Base-by-base conservation (phyloP, 2,113 vertebrate species). In the Megaceryle maxima region DNA sequence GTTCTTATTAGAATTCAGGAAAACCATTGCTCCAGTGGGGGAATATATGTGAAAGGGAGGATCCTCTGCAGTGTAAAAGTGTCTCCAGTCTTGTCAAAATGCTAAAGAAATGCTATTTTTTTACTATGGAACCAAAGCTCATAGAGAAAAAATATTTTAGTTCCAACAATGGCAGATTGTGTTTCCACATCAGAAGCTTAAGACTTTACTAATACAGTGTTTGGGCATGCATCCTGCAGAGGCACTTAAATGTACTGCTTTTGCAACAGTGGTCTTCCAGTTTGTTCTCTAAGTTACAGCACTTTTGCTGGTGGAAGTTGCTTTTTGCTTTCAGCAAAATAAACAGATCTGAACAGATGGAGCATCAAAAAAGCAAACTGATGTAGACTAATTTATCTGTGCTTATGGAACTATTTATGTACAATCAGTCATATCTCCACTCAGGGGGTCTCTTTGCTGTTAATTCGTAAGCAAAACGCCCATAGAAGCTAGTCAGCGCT, bases 291-390 rank as follows among this genome's bases (percentile, higher is more conserved):
- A 84, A 87, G 80, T 68, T 84, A 68, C 50, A 73, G 18, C 33
- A 60, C 10, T 88, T 88, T 82, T 35, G 8, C 60, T 82, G 43
- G 80, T 84, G 53, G 83, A 92, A 97, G 87, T 24, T 84, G 43
- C 53, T 75, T 92, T 74, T 82, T 76, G 60, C 83, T 87, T 82
- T 78, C 0, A 0, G 62, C 83, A 92, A 86, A 94, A 91, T 76
- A 75, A 96, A 72, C 69, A 85, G 41, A 84, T 39, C 74, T n/a
- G 53, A 96, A 68, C 77, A 96, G 89, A 84, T 50, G 77, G 91
- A 87, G 6, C 48, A 84, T 60, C 73, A 73, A 35, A 84, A 87
- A 86, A 94, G 73, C 73, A 87, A 94, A 75, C 16, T 3, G 2
- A 77, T 67, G 43, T 37, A 37, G 13, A 64, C 77, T 81, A 53